Percentiles rank a stretch among this genome's conserved stretches.
phyloP scores from a whole-genome alignment of 2,888 invertebrate species.

The Neoitamus cyanurus region DNA sequence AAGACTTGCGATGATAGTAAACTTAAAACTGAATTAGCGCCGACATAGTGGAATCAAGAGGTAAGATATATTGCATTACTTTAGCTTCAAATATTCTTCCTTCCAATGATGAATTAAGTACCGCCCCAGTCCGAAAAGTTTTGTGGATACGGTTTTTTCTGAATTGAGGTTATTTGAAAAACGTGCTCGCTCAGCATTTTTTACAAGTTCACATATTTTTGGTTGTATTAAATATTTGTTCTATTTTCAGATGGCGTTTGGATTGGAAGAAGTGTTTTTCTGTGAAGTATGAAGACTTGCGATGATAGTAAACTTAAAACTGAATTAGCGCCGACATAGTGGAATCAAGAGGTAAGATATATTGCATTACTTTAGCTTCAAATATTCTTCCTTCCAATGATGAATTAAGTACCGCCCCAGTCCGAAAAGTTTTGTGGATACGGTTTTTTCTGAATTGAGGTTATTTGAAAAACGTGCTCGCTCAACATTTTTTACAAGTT shows the following conservation, averaged over 20 bases:
- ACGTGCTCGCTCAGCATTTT: neutral
- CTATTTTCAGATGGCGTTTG: too few relatives aligned
- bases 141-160: neutral
- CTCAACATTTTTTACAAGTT: neutral
- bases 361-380: too few relatives aligned
- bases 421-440: neutral
- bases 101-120: neutral
- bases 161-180: neutral
- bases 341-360: neutral
- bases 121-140: neutral
- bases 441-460: neutral
- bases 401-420: neutral
- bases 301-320: too few relatives aligned
- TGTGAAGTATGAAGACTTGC: too few relatives aligned
- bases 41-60: neutral
- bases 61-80: too few relatives aligned
- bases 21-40: neutral
- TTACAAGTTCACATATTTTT: too few relatives aligned
- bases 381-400: neutral
- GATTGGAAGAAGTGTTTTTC: too few relatives aligned
- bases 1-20: too few relatives aligned
- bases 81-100: too few relatives aligned
- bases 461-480: neutral
- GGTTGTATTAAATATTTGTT: too few relatives aligned
- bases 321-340: neutral